These are phyloP conservation scores for Drosophila greeni DNA, from an alignment of 2,888 invertebrate species.

Conservation along the genomic window DNA sequence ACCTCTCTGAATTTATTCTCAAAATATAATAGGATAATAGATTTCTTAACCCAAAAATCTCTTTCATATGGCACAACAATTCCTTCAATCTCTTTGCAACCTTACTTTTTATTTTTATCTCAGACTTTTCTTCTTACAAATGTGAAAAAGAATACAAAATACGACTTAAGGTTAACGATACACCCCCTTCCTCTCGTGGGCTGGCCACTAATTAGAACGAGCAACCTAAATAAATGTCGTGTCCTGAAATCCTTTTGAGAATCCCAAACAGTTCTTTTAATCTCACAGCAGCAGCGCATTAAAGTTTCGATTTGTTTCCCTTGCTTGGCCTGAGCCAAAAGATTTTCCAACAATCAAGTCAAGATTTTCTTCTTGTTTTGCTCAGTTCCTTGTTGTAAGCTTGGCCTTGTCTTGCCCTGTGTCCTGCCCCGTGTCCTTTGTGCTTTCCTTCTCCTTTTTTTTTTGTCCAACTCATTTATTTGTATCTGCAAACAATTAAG, in stretches of 20 bases:
- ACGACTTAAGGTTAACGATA: constrained; percentile 5
- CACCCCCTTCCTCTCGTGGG: neutral
- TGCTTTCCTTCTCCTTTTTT: constrained; percentile 14
- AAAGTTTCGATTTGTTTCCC: constrained; percentile 48
- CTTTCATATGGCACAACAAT: neutral
- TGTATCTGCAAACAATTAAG: constrained; percentile 73
- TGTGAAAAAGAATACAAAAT: constrained; percentile 4
- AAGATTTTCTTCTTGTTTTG: constrained; percentile 37
- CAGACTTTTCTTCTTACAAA: neutral
- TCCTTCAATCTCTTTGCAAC: neutral
- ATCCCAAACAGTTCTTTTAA: constrained; percentile 37
- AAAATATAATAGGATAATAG: too few species aligned
- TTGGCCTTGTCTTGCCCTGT: constrained; percentile 26
- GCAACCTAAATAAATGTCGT: constrained; percentile 39
- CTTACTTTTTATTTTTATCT: neutral
- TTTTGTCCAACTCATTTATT: constrained; percentile 63
- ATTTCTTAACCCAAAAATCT: neutral
- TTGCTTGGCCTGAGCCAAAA: constrained; percentile 23
- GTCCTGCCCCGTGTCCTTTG: constrained; percentile 12
- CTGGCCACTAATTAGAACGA: constrained; percentile 33
- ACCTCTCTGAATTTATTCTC: neutral
- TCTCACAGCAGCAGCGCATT: constrained; percentile 27
- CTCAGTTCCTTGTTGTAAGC: constrained; percentile 16
- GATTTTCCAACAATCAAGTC: constrained; percentile 40
- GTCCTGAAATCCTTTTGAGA: constrained; percentile 40